phyloP scores from a whole-genome alignment of 2,113 vertebrate genomes.

The Petrocephalus zakoni region DNA sequence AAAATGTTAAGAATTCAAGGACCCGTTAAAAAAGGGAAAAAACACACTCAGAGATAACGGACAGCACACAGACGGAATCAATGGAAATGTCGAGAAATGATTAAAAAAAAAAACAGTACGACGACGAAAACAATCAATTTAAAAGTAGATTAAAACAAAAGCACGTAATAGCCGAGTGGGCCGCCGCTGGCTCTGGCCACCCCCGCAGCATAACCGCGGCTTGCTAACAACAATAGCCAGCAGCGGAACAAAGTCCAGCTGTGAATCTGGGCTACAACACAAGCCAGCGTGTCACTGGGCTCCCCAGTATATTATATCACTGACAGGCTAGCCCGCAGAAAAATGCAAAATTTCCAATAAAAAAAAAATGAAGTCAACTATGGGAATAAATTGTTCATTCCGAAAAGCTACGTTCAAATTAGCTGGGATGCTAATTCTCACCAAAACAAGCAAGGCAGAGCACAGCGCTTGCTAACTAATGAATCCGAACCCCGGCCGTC shows the following conservation, averaged over 20 bases:
- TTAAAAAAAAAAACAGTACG: not conserved
- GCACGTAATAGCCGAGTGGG: not conserved
- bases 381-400: not conserved
- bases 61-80: constrained; percentile 9
- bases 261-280: not conserved
- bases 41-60: constrained; percentile 23
- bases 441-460: not conserved
- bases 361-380: not conserved
- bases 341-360: not conserved
- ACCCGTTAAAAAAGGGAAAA: constrained; percentile 31
- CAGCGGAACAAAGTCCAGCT: not conserved
- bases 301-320: not conserved
- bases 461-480: not conserved
- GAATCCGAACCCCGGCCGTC: not conserved
- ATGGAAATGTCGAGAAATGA: not conserved
- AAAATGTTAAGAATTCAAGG: constrained; percentile 42
- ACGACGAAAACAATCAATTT: not conserved
- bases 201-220: not conserved
- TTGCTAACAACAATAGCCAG: not conserved
- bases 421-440: constrained; percentile 10
- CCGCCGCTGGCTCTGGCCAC: not conserved
- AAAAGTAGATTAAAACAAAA: constrained; percentile 8
- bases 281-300: not conserved
- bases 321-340: not conserved
- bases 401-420: not conserved